Percentiles rank a stretch among this genome's conserved stretches.
Conservation (phyloP, 2,888 invertebrate genomes). For the Napeogenes inachia region DNA sequence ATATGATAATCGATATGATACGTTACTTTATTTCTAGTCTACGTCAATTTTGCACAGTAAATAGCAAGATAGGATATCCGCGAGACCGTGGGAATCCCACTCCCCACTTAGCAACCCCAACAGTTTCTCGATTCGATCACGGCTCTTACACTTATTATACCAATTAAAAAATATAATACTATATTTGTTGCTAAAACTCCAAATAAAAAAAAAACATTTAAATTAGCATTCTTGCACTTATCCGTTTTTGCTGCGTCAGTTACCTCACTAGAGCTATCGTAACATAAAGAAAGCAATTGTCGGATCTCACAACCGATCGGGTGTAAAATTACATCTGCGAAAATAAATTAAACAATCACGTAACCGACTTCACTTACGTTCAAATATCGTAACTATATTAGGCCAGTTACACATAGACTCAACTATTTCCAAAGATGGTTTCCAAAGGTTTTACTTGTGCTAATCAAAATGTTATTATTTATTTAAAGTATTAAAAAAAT, state of each 20-base stretch:
- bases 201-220: not conserved
- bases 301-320: conserved; percentile 43
- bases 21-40: too few species aligned
- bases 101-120: conserved; percentile 1
- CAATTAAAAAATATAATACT: not conserved
- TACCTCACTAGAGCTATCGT: conserved; percentile 25
- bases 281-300: conserved; percentile 35
- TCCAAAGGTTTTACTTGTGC: too few species aligned
- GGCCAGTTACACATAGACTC: conserved; percentile 14
- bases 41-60: not conserved
- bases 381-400: conserved; percentile 25
- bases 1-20: not conserved
- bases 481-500: too few species aligned
- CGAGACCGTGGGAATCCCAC: conserved; percentile 7
- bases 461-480: too few species aligned
- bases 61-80: not conserved
- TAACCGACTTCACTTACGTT: conserved; percentile 37
- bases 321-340: conserved; percentile 61
- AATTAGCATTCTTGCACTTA: conserved; percentile 12
- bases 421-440: too few species aligned
- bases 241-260: conserved; percentile 16
- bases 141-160: too few species aligned
- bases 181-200: not conserved
- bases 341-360: conserved; percentile 49
- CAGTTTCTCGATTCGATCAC: not conserved